These are phyloP conservation scores for Acanthaster planci DNA, from an alignment of 35 echinoderm and acorn worm genomes.

Conservation along the genomic window DNA sequence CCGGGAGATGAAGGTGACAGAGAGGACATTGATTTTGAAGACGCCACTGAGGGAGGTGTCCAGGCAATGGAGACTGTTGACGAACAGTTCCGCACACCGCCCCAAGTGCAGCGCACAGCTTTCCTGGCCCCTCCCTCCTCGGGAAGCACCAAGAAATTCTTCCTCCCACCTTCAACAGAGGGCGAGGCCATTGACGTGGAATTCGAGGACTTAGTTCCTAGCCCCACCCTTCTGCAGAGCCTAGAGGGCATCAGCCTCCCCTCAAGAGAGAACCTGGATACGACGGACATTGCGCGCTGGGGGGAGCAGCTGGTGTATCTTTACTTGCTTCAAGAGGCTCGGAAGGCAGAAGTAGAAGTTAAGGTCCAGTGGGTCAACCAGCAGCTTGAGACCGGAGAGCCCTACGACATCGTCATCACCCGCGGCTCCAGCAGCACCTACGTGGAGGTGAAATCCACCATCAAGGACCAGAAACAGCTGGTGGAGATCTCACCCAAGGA, in stretches of 20 bases:
- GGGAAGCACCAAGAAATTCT: neutral
- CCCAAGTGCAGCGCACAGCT: neutral
- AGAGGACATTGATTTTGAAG: neutral
- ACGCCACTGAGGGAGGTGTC: neutral
- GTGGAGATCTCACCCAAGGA: constrained; percentile 52
- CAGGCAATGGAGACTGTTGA: neutral
- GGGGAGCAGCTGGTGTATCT: constrained; percentile 44
- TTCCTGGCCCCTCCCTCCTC: neutral
- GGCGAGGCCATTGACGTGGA: constrained; percentile 16
- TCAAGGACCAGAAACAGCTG: constrained; percentile 24
- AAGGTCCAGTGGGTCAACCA: constrained; percentile 36
- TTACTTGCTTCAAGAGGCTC: constrained; percentile 6
- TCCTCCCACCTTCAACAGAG: neutral
- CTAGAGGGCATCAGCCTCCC: neutral
- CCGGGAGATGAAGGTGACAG: neutral
- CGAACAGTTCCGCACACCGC: constrained; percentile 19
- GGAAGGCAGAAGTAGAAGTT: neutral
- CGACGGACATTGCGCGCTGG: constrained; percentile 22
- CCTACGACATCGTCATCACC: constrained; percentile 32
- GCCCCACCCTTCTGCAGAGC: constrained; percentile 26
- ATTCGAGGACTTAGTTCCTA: constrained; percentile 35
- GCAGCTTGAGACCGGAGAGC: constrained; percentile 24
- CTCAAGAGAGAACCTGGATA: neutral
- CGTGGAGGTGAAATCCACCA: constrained; percentile 45
- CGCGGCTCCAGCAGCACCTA: constrained; percentile 2